Conservation (phyloP, 2,888 invertebrate genomes). For the Erebia epiphron region DNA sequence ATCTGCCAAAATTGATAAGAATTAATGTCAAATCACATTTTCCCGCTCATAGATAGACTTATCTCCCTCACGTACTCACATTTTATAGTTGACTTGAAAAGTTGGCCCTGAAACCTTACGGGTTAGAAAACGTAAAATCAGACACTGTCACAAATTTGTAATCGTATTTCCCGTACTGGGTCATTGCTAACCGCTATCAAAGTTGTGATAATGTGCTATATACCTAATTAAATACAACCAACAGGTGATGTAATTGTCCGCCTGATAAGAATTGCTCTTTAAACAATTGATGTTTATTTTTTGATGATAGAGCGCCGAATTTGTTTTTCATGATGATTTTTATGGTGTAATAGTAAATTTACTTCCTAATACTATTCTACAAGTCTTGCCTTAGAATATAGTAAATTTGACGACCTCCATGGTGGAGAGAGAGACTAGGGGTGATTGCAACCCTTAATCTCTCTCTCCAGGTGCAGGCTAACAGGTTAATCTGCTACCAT, state of each 20-base stretch:
- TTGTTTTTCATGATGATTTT: too few relatives aligned
- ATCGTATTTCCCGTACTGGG: constrained; percentile 40
- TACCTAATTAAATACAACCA: constrained; percentile 42
- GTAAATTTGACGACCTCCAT: too few relatives aligned
- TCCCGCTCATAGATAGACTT: too few relatives aligned
- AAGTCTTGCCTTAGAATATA: too few relatives aligned
- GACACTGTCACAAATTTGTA: constrained; percentile 16
- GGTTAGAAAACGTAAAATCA: not conserved
- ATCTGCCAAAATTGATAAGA: too few relatives aligned
- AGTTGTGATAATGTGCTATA: constrained; percentile 37
- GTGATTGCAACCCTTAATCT: too few relatives aligned
- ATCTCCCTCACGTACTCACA: not conserved
- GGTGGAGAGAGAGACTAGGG: too few relatives aligned
- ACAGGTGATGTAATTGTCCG: constrained; percentile 26
- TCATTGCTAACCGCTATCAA: constrained; percentile 44
- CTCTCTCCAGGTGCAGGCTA: too few relatives aligned
- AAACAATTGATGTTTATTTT: not conserved
- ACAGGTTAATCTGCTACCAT: too few relatives aligned
- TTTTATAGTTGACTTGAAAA: not conserved
- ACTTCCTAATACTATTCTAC: too few relatives aligned
- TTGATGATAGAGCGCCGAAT: not conserved
- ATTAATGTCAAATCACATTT: not conserved
- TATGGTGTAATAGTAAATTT: too few relatives aligned
- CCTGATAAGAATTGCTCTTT: not conserved
- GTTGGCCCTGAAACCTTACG: not conserved